Base-by-base conservation (phyloP, 2,797 vertebrate genomes). In the Tokudaia muenninki region DNA sequence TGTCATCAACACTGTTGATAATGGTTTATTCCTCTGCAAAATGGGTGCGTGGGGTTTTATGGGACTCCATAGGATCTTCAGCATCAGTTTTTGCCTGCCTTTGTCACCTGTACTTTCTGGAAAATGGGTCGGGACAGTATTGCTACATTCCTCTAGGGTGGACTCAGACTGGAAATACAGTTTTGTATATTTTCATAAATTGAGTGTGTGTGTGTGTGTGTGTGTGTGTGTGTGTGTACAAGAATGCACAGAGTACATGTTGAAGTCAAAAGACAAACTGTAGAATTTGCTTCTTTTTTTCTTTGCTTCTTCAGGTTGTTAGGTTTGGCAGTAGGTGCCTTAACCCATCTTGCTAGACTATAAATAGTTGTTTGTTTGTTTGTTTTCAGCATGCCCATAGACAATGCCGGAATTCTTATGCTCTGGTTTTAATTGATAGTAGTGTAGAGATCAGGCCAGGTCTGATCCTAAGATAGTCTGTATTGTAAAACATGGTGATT, bases 381-480 rank as follows among this genome's bases (percentile, higher is more conserved):
- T 87, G 57, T 79, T 65, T 59, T 72, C 52, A 14, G 3, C 52
- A 59, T 57, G 55, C 41, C 41, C 29, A 88, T 22, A 86, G 17
- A 70, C 16, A 83, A 70, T 75, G 44, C 50, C 59, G 47, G 37
- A 65, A 59, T 86, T 89, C 47, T 37, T n/a, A 65, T 74, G 31
- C 84, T 57, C 65, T 95, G 74, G 9, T 50, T 94, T 96, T 81
- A 75, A 75, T 90, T 50, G 92, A 21, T 55, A 79, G 75, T 83
- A 47, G 47, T 55, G 24, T 37, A 55, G 65, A 37, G 21, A 29
- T 72, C 47, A 26, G 14, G 67, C 2, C 24, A 55, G 6, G 50
- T 37, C 34, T 55, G 22, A 22, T 12, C 47, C 50, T 37, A 72
- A 52, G 13, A 55, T 26, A 72, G 34, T 29, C 22, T 5, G 12